Base-by-base conservation (phyloP, 2,888 invertebrate species). In the Agrenia bidenticulata region DNA sequence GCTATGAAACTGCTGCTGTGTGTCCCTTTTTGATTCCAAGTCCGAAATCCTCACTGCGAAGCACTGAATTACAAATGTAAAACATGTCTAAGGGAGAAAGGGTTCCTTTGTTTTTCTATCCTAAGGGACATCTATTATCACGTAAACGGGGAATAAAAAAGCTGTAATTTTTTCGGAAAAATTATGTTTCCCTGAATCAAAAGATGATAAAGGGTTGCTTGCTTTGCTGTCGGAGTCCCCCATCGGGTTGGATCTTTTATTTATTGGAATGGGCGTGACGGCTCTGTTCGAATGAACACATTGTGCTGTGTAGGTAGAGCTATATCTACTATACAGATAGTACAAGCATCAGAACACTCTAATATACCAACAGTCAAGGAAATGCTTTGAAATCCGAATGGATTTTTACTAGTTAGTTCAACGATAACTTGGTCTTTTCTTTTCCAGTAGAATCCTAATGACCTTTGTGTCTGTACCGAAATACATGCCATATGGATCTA, bases 131-230 rank as follows among this genome's bases (percentile, higher is more conserved):
- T 55, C 53, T 63, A 57, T 57, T 15, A 45, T 45, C 23, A 62
- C 56, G 23, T 57, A 57, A 57, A 21, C 32, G 57, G 45, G 55
- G 26, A 60, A 62, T 60, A 66, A 69, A 67, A 70, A 67, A 66
- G 64, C 50, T 63, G 13, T 50, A 51, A 66, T 71, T 71, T 70
- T 71, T 71, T 61, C 59, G 26, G 57, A 71, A 71, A 69, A 49
- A 64, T 37, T 56, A 63, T 69, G 64, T 69, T 64, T 64, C 54
- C 49, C 60, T 58, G 24, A 53, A 58, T 58, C 26, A 58, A 58
- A 57, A 57, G 27, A 32, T n/a, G n/a, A 13, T 15, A 17, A 55
- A 37, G 55, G 51, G 51, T 51, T 51, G 51, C 51, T 24, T 51
- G 23, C 51, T 45, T 45, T 45, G n/a, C 15, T 19, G 19, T 45